Conservation (phyloP, 2,888 invertebrate species). For the Masnerella sp. region DNA sequence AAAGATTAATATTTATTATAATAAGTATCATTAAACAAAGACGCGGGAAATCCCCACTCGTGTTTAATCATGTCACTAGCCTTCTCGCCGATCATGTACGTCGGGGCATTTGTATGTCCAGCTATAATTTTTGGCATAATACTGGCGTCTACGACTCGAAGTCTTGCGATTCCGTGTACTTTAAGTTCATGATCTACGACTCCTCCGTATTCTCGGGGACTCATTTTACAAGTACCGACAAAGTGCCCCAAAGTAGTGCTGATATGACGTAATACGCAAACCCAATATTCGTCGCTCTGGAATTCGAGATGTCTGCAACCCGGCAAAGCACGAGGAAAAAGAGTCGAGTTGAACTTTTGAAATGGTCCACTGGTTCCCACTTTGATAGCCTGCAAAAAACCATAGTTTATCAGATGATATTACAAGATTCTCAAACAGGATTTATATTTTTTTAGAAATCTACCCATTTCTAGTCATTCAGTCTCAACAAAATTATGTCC, state of each 20-base stretch:
- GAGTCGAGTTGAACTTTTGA: slow-evolving; percentile 78
- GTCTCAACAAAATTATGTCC: too few species aligned
- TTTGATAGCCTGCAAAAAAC: slow-evolving; percentile 79
- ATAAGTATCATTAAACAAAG: too few species aligned
- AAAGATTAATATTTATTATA: too few species aligned
- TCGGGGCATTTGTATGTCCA: slow-evolving; percentile 80
- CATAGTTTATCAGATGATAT: neutral
- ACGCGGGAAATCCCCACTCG: slow-evolving; percentile 72
- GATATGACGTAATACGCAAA: slow-evolving; percentile 84
- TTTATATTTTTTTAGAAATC: too few species aligned
- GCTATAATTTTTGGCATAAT: slow-evolving; percentile 80
- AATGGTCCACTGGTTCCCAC: slow-evolving; percentile 80
- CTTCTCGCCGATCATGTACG: slow-evolving; percentile 81
- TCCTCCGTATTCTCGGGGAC: slow-evolving; percentile 74
- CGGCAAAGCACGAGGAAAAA: slow-evolving; percentile 82
- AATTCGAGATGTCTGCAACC: slow-evolving; percentile 83
- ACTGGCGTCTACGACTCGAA: slow-evolving; percentile 81
- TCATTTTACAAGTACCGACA: slow-evolving; percentile 80
- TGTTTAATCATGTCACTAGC: slow-evolving; percentile 80
- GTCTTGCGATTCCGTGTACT: slow-evolving; percentile 79
- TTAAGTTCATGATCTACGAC: slow-evolving; percentile 78
- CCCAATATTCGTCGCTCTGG: slow-evolving; percentile 85
- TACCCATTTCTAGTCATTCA: too few species aligned
- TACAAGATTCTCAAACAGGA: neutral
- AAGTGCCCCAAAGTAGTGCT: slow-evolving; percentile 83